These are phyloP conservation scores for Phylloscopus collybita DNA, from an alignment of 2,797 vertebrate species.

Conservation along the genomic window DNA sequence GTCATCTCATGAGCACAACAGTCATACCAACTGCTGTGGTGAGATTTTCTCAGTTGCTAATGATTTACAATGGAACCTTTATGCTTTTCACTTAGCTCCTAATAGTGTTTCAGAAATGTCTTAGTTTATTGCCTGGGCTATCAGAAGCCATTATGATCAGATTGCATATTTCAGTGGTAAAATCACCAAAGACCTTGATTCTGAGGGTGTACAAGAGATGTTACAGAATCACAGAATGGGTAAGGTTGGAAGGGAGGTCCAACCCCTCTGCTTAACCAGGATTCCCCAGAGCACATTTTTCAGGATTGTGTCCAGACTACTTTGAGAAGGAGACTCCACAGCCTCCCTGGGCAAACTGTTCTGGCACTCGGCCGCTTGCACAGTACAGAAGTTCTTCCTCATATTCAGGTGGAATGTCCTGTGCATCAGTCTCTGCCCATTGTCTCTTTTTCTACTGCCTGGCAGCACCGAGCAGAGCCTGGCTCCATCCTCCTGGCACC, in stretches of 20 bases:
- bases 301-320: background rate
- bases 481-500: background rate
- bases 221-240: background rate
- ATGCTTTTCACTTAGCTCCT: background rate
- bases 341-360: background rate
- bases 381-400: background rate
- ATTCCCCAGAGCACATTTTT: background rate
- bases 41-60: background rate
- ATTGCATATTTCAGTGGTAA: background rate
- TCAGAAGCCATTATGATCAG: background rate
- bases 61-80: background rate
- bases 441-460: background rate
- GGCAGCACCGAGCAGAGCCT: background rate
- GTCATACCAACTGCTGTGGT: background rate
- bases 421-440: rapidly evolving
- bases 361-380: background rate
- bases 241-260: background rate
- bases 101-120: background rate
- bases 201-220: background rate
- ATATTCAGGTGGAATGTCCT: background rate
- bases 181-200: background rate
- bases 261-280: background rate
- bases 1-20: background rate
- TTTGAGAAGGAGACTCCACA: background rate
- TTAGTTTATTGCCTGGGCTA: background rate